Conservation (phyloP, 2,888 invertebrate genomes). For the Eristalis pertinax region DNA sequence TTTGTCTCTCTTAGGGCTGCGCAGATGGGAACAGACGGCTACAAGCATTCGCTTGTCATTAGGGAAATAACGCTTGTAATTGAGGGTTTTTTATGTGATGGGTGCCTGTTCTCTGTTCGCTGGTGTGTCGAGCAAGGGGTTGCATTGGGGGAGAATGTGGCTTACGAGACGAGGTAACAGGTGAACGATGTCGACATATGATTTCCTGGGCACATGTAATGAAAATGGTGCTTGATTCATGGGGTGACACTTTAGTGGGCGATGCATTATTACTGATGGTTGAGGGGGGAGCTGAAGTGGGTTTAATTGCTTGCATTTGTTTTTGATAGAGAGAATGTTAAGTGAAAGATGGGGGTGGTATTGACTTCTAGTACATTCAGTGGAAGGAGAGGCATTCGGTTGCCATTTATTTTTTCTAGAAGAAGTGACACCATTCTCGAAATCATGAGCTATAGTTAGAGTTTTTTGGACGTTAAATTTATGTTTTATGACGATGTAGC, state of each 20-base stretch:
- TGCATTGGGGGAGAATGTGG: neutral
- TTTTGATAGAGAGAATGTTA: neutral
- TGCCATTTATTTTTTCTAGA: too few species aligned
- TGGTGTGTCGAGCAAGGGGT: neutral
- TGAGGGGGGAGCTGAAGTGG: neutral
- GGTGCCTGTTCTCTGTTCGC: neutral
- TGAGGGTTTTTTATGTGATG: conserved; percentile 41
- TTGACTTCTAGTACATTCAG: neutral
- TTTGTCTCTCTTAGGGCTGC: conserved; percentile 43
- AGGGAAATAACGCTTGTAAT: conserved; percentile 61
- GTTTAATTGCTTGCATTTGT: neutral
- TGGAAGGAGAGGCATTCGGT: neutral
- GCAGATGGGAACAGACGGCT: conserved; percentile 49
- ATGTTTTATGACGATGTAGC: too few species aligned
- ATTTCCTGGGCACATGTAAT: conserved; percentile 7
- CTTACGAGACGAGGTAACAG: conserved; percentile 27
- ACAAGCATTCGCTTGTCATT: conserved; percentile 54
- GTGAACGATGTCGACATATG: conserved; percentile 40
- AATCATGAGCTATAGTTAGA: too few species aligned
- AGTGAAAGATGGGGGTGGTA: neutral
- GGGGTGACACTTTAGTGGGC: neutral
- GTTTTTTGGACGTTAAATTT: too few species aligned
- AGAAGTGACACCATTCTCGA: too few species aligned
- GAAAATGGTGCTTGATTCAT: neutral
- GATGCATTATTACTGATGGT: neutral